Base-by-base conservation (phyloP, 2,888 invertebrate genomes). In the Tupiocoris notatus region DNA sequence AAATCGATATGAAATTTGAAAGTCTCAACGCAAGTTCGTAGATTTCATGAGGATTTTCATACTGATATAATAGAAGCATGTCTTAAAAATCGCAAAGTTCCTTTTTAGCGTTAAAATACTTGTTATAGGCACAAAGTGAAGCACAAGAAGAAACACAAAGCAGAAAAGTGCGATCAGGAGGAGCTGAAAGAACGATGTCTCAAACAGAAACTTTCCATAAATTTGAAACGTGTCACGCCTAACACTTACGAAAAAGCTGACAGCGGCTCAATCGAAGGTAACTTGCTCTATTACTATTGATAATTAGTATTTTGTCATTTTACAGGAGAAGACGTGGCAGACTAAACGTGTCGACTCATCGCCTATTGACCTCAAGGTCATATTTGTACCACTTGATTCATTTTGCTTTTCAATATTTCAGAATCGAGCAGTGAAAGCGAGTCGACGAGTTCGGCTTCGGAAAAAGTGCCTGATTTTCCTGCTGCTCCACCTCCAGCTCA, bases 151-250 rank as follows among this genome's bases (percentile, higher is more conserved):
- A 91, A 90, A 82, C 89, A 90, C 82, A 89, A 89, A 82, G 81
- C 84, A 83, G 78, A 84, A 83, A 78, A 86, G 85, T 56, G 75
- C 20, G 79, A 80, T 25, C 39, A 39, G 12, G 81, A 79, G 21
- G 80, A 81, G 81, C 88, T 89, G 76, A 90, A 91, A 85, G 90
- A 89, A 81, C 88, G 89, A 82, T 90, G 89, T 84, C 86, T 91
- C 77, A 90, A 90, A 79, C 91, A 91, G 81, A 92, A 92, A 83
- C 84, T 92, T 75, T 91, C 91, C 62, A 91, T 92, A 81, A 92
- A 90, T 82, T 85, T 92, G 81, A 89, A 90, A 83, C 88, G 91
- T 81, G 84, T 92, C 80, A 91, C 77, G 54, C 75, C 77, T 2
- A 77, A 71, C 20, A 76, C 76, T 0, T 79, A 79, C 66, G 79